Evolutionary conservation across 2,888 invertebrate species (phyloP), one percentile per base, ranked within the genome.

Genomic region (Perizoma flavofasciatum): DNA sequence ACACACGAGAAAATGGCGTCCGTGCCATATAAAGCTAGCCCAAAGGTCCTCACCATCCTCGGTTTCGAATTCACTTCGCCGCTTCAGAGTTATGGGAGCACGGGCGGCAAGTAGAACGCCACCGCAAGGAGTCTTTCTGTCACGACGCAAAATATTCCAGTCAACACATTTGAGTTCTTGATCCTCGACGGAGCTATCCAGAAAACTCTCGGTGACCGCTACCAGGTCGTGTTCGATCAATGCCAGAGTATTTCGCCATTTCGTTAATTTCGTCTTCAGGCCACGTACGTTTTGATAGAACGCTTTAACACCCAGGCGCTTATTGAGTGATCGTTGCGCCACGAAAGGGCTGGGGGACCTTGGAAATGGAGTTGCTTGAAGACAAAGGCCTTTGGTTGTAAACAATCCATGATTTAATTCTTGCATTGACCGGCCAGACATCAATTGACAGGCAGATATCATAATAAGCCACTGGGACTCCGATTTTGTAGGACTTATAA

Each of bases 281-380:
- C 53, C 53, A 40, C 47, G 54, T 1, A 47, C 47, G 8, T 46
- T 54, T 6, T 47, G 47, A 10, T 54, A 47, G 32, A 33, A 46
- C 2, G 8, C 37, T 10, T 10, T 22, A 35, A 35, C 6, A 35
- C 35, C 35, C 5, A 35, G 35, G 5, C 5, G 4, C 5, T 8
- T 53, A 22, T 22, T 32, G 37, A 37, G 11, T 46, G 22, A 22
- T 9, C 6, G 45, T 6, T 37, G 45, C 10, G 9, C 40, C 40
- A 33, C 47, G 54, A 54, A 54, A 54, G 46, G 54, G 40, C 54
- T 33, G 54, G n/a, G n/a, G n/a, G 9, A 6, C 9, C 35, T 11
- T 35, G 6, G n/a, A 5, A 2, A 0, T 2, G 10, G 34, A 35
- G 35, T 6, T 35, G 35, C 35, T 35, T 35, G 5, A 6, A 4